Base-by-base conservation (phyloP, 1,140 invertebrate species). In the Euglossa dilemma region DNA sequence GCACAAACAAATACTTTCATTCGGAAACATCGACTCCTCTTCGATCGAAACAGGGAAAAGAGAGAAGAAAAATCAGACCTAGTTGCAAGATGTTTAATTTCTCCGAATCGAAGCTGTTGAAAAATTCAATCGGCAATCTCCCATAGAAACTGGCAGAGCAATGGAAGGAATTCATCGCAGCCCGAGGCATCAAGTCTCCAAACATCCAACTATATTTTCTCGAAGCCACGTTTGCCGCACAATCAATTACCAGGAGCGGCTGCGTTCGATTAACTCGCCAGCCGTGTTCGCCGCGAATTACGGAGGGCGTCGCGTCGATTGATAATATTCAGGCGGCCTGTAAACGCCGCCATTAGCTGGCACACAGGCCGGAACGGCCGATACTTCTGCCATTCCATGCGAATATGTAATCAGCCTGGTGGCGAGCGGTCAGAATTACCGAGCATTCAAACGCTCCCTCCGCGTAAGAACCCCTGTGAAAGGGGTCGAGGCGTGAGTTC, bases 351-450 rank as follows among this genome's bases (percentile, higher is more conserved):
- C 56, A 45, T 59, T 74, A n/a, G 72, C 9, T 43, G n/a, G 56
- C 54, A 7, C 70, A 45, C 23, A 23, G 54, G 16, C 54, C 28
- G 28, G 36, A 72, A 45, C 43, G 54, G 36, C 23, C 56, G 56
- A 74, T 74, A 74, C 72, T 59, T 74, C 28, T 73, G 23, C 71
- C 25, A 57, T 73, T 57, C 54, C 54, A 59, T 9, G 56, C 56
- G 72, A 74, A 74, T 74, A 59, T 45, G 56, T 74, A 74, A 74
- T 74, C 72, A 47, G 72, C n/a, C 18, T 9, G 56, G 12, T 43
- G 1, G 66, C 23, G 0, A 47, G 8, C 71, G 43, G 47, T 74
- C 61, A 25, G 72, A 61, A 74, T 74, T 47, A 47, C 16, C 72
- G n/a, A 12, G 23, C n/a, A 59, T 74, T 74, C 54, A 47, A 57